phyloP scores from a whole-genome alignment of 2,888 invertebrate species.

The Mythimna albipuncta region DNA sequence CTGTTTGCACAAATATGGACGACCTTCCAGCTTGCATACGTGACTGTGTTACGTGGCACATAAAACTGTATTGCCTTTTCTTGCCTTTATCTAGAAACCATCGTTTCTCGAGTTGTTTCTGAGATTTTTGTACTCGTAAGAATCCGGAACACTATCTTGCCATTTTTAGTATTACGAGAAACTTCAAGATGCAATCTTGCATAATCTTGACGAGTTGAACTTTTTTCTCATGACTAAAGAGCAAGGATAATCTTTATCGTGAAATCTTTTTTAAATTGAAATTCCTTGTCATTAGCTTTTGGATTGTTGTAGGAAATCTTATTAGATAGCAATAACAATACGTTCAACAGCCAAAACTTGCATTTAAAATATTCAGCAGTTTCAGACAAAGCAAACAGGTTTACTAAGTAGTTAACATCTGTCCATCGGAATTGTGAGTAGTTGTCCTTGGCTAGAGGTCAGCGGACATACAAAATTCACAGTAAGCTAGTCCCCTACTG shows the following conservation, averaged over 20 bases:
- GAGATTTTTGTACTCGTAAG: constrained; percentile 45
- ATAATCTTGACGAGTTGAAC: constrained; percentile 28
- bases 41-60: constrained; percentile 75
- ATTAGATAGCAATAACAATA: constrained; percentile 2
- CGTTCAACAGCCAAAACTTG: background rate
- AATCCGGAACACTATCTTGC: constrained; percentile 36
- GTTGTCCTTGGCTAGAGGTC: constrained; percentile 69
- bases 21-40: constrained; percentile 78
- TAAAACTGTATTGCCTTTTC: constrained; percentile 65
- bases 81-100: constrained; percentile 65
- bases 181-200: constrained; percentile 14
- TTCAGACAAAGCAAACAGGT: constrained; percentile 58
- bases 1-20: constrained; percentile 87
- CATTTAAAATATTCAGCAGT: constrained; percentile 34
- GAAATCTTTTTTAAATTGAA: background rate
- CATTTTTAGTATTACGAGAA: constrained; percentile 42
- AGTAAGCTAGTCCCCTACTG: constrained; percentile 53
- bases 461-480: constrained; percentile 66
- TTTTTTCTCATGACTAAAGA: constrained; percentile 25
- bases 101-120: constrained; percentile 48
- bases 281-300: too few relatives aligned
- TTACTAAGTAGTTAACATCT: constrained; percentile 47
- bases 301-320: background rate
- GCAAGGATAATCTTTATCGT: background rate
- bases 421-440: constrained; percentile 58